Conservation (phyloP, 2,113 vertebrate genomes). For the Cyanistes caeruleus region DNA sequence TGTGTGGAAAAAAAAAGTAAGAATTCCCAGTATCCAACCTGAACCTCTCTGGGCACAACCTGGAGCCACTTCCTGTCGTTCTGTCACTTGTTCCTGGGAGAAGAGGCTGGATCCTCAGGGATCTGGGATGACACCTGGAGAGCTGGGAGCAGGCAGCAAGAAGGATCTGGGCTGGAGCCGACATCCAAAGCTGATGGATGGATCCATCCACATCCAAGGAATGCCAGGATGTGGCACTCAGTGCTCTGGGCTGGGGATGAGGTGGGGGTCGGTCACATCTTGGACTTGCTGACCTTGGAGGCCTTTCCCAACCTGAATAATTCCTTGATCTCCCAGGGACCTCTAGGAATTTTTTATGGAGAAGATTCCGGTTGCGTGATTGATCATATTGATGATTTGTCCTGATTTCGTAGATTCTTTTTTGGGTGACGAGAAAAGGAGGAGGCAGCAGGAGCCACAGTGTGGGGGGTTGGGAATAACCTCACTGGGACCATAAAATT, state of each 20-base stretch:
- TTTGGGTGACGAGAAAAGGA: not conserved
- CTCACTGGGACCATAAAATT: not conserved
- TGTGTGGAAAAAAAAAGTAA: rapidly evolving
- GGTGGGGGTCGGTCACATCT: rapidly evolving
- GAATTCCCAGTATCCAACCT: not conserved
- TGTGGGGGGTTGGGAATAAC: not conserved
- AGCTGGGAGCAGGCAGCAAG: not conserved
- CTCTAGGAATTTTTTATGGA: not conserved
- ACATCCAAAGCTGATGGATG: not conserved
- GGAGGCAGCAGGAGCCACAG: not conserved
- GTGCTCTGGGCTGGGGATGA: not conserved
- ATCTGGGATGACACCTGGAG: not conserved
- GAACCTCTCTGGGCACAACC: not conserved
- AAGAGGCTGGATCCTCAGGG: not conserved
- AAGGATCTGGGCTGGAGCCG: not conserved
- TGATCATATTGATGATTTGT: rapidly evolving
- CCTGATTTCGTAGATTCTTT: not conserved
- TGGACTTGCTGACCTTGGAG: not conserved
- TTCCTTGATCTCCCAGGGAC: not conserved
- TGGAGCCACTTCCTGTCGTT: rapidly evolving
- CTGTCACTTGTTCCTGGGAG: not conserved
- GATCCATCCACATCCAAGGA: not conserved
- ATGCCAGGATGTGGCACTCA: rapidly evolving
- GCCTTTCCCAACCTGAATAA: not conserved
- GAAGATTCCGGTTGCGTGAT: not conserved